Percentiles rank a stretch among this genome's conserved stretches.
These are phyloP conservation scores for Amaurobius ferox DNA, from an alignment of 2,888 invertebrate species.

Conservation along the genomic window DNA sequence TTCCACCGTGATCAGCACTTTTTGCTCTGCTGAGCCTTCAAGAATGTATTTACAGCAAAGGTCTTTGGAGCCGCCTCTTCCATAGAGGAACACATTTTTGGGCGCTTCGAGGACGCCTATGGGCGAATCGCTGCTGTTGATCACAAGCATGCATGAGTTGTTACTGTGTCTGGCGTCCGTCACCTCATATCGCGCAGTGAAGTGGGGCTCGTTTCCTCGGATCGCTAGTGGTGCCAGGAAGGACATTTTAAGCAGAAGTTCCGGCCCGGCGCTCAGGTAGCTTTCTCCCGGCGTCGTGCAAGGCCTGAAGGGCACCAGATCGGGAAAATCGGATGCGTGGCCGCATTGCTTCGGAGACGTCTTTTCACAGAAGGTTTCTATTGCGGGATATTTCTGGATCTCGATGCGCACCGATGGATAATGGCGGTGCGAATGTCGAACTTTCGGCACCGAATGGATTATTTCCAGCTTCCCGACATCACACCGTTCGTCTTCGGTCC, in stretches of 20 bases:
- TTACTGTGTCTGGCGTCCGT: slow-evolving; percentile 80
- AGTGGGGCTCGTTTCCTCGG: slow-evolving; percentile 82
- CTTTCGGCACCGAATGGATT: slow-evolving; percentile 35
- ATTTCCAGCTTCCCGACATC: slow-evolving; percentile 70
- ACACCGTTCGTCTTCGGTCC: slow-evolving; percentile 68
- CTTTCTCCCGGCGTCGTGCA: slow-evolving; percentile 80
- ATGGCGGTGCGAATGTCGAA: slow-evolving; percentile 26
- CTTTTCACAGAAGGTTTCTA: slow-evolving; percentile 68
- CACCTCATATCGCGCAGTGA: slow-evolving; percentile 88
- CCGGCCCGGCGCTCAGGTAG: slow-evolving; percentile 86
- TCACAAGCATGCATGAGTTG: slow-evolving; percentile 50
- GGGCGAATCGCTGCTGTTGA: slow-evolving; percentile 68
- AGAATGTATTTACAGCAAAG: slow-evolving; percentile 81
- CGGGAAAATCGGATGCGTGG: slow-evolving; percentile 73
- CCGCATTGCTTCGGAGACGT: slow-evolving; percentile 73
- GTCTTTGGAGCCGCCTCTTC: slow-evolving; percentile 87
- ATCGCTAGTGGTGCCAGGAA: slow-evolving; percentile 86
- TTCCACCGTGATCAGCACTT: slow-evolving; percentile 78
- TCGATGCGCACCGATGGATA: background rate
- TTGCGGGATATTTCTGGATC: slow-evolving; percentile 5
- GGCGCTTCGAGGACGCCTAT: slow-evolving; percentile 86
- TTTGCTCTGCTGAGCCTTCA: slow-evolving; percentile 59
- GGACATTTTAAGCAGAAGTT: slow-evolving; percentile 86
- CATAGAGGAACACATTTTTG: slow-evolving; percentile 88
- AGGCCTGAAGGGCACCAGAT: slow-evolving; percentile 74